These are phyloP conservation scores for Trilocha varians DNA, from an alignment of 2,888 invertebrate genomes.

Conservation along the genomic window DNA sequence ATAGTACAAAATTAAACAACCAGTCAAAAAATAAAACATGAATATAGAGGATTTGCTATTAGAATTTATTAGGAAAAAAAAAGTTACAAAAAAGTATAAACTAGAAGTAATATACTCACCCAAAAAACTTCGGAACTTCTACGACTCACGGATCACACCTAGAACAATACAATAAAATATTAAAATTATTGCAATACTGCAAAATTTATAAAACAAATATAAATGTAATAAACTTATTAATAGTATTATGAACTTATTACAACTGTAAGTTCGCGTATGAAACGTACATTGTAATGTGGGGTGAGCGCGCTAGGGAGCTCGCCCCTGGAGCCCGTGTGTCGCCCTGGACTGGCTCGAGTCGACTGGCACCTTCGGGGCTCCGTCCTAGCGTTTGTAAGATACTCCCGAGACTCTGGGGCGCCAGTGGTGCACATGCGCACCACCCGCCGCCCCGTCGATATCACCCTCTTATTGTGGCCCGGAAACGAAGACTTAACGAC, in stretches of 20 bases:
- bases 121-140: neutral
- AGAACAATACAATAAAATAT: slow-evolving; percentile 40
- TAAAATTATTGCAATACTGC: slow-evolving; percentile 21
- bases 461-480: slow-evolving; percentile 63
- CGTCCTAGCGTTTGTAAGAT: slow-evolving; percentile 52
- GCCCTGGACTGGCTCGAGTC: slow-evolving; percentile 36
- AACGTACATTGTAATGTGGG: slow-evolving; percentile 33
- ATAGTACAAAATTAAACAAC: too few species aligned
- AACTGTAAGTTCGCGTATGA: neutral
- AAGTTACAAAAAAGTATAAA: neutral
- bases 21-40: too few species aligned
- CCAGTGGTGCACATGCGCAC: slow-evolving; percentile 63
- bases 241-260: too few species aligned
- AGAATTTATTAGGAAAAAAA: too few species aligned
- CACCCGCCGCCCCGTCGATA: slow-evolving; percentile 54
- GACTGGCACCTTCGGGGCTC: slow-evolving; percentile 50
- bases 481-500: slow-evolving; percentile 65
- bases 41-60: too few species aligned
- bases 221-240: too few species aligned
- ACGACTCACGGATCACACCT: slow-evolving; percentile 34
- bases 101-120: slow-evolving; percentile 34
- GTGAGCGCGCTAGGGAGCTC: slow-evolving; percentile 29
- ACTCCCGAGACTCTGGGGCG: slow-evolving; percentile 65
- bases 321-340: slow-evolving; percentile 31
- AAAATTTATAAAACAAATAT: too few species aligned